phyloP scores from a whole-genome alignment of 2,888 invertebrate species.

The Margaritifera margaritifera region DNA sequence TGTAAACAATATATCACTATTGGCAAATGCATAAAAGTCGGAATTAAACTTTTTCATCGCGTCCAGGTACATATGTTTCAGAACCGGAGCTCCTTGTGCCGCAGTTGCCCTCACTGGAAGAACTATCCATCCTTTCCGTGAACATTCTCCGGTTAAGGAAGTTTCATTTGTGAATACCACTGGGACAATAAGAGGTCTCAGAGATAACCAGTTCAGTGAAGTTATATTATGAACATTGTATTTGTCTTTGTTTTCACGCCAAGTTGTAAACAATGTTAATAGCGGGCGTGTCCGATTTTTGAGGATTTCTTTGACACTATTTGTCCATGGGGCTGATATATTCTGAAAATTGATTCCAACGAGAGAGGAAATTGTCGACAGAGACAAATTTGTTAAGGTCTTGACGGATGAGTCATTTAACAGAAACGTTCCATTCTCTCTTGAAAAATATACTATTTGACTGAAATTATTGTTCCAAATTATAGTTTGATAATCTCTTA shows the following conservation, averaged over 20 bases:
- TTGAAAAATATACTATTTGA: too few species aligned
- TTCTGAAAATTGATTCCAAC: too few species aligned
- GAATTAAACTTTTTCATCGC: slow-evolving; percentile 46
- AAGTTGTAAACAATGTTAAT: slow-evolving; percentile 56
- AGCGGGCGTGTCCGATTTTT: slow-evolving; percentile 18
- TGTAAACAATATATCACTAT: slow-evolving; percentile 62
- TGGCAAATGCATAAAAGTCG: slow-evolving; percentile 57
- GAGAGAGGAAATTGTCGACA: too few species aligned
- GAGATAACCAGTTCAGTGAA: slow-evolving; percentile 48
- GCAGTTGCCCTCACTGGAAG: slow-evolving; percentile 41
- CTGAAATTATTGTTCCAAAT: too few species aligned
- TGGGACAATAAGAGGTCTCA: slow-evolving; percentile 46
- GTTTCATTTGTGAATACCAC: slow-evolving; percentile 51
- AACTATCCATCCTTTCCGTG: slow-evolving; percentile 42
- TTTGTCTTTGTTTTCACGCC: slow-evolving; percentile 46
- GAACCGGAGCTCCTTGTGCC: slow-evolving; percentile 52
- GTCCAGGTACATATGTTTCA: slow-evolving; percentile 60
- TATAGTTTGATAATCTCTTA: too few species aligned
- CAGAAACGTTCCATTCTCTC: too few species aligned
- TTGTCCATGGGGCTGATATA: too few species aligned
- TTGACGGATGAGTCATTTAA: too few species aligned
- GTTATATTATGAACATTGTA: slow-evolving; percentile 49
- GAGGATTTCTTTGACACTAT: too few species aligned
- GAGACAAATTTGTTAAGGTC: too few species aligned
- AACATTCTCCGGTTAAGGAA: slow-evolving; percentile 26